Conservation (phyloP, 1,140 invertebrate species). For the Bombus waltoni region DNA sequence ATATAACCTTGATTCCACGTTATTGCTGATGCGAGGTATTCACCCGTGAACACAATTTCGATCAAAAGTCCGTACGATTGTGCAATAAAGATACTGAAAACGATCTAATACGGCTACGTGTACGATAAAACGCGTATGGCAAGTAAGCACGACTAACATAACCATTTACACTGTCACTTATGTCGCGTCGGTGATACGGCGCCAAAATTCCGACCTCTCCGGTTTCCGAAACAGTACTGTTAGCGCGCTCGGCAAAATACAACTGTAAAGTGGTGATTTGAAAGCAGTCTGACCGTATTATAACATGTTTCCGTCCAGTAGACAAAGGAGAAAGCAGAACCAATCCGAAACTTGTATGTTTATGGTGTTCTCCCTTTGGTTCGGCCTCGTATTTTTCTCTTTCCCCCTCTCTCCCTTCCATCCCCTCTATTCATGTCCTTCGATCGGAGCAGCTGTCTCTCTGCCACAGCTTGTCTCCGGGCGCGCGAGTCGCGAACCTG, state of each 20-base stretch:
- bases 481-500: neutral
- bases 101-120: neutral
- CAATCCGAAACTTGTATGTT: conserved; percentile 61
- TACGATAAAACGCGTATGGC: conserved; percentile 18
- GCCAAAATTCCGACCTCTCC: conserved; percentile 55
- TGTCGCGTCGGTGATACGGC: conserved; percentile 60
- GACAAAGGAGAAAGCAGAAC: conserved; percentile 67
- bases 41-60: neutral
- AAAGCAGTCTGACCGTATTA: conserved; percentile 38
- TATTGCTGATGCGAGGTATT: neutral
- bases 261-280: conserved; percentile 24
- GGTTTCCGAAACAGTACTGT: neutral
- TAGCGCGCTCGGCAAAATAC: neutral
- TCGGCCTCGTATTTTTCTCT: conserved; percentile 54
- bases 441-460: conserved; percentile 62
- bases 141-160: conserved; percentile 70
- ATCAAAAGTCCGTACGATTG: conserved; percentile 22
- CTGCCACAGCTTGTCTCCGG: conserved; percentile 45
- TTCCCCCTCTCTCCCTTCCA: conserved; percentile 44
- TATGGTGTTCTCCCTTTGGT: conserved; percentile 63
- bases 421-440: conserved; percentile 46
- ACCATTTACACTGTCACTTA: conserved; percentile 72
- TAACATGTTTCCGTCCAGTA: conserved; percentile 55
- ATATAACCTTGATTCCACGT: conserved; percentile 73
- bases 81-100: neutral